phyloP scores from a whole-genome alignment of 2,888 invertebrate genomes.

The Lasioglossum morio region DNA sequence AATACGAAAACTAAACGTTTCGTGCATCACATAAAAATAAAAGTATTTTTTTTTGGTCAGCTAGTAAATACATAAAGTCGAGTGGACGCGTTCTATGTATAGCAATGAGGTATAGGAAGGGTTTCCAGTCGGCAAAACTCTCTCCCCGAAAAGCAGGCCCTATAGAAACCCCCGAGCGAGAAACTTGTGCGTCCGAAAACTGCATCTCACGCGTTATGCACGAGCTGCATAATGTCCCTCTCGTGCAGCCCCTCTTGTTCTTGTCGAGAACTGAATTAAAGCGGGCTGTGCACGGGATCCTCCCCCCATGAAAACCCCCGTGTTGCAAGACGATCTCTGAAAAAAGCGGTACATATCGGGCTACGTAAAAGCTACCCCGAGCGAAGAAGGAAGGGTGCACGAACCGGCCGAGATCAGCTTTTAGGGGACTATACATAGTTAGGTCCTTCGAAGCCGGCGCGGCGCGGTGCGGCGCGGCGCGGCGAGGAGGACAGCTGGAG shows the following conservation, averaged over 20 bases:
- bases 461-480: too few species aligned
- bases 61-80: background rate
- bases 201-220: constrained; percentile 11
- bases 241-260: background rate
- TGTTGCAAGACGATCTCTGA: background rate
- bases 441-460: constrained; percentile 41
- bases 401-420: constrained; percentile 4
- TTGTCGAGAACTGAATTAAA: background rate
- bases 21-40: background rate
- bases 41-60: background rate
- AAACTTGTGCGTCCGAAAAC: background rate
- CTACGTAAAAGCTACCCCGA: background rate
- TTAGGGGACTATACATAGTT: background rate
- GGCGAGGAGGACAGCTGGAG: constrained; percentile 30
- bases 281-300: background rate
- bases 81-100: too few species aligned
- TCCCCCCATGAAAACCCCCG: background rate
- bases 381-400: background rate
- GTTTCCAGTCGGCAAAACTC: background rate
- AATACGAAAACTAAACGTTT: too few species aligned
- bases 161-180: background rate
- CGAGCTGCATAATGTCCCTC: background rate
- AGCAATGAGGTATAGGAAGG: too few species aligned
- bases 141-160: background rate
- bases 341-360: background rate